Evolutionary conservation across 2,888 invertebrate species (phyloP).

Genomic region (Stenoptilia bipunctidactyla): DNA sequence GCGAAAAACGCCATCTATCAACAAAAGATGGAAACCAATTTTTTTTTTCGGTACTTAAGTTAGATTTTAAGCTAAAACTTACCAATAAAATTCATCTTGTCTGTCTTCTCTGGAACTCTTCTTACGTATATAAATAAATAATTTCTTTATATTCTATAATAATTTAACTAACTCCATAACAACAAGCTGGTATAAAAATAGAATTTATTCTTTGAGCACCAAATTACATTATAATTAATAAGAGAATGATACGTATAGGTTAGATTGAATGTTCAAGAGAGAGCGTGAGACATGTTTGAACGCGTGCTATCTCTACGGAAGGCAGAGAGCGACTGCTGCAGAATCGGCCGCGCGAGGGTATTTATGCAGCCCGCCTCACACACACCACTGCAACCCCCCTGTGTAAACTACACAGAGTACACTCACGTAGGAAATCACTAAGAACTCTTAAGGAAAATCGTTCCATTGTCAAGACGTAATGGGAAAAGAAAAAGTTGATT

Average conservation of each 20-base stretch:
- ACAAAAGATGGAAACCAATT: constrained; percentile 4
- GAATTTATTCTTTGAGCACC: constrained; percentile 55
- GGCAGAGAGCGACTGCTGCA: constrained; percentile 45
- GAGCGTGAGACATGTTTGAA: constrained; percentile 48
- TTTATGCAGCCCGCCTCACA: constrained; percentile 32
- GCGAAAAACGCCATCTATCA: not conserved
- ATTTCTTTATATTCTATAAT: constrained; percentile 18
- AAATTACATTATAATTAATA: constrained; percentile 50
- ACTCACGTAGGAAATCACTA: constrained; percentile 8
- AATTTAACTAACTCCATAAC: constrained; percentile 30
- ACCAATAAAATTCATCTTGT: constrained; percentile 63
- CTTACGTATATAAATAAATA: constrained; percentile 26
- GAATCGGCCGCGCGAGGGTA: constrained; percentile 19
- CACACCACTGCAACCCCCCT: constrained; percentile 18
- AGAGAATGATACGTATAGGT: constrained; percentile 52
- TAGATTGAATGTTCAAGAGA: constrained; percentile 28
- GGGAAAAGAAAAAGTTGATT: constrained; percentile 51
- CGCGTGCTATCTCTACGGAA: constrained; percentile 35
- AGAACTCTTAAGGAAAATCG: constrained; percentile 26
- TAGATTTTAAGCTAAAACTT: constrained; percentile 24
- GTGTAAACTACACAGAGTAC: constrained; percentile 21
- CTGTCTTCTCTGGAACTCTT: constrained; percentile 5
- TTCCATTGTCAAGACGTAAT: constrained; percentile 58
- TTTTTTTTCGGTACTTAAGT: constrained; percentile 1
- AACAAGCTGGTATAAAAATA: constrained; percentile 54